A percentile compares a stretch with the other conserved stretches of the same genome.
Evolutionary conservation across 1,140 invertebrate species (phyloP).

Genomic region (Bradysia coprophila): DNA sequence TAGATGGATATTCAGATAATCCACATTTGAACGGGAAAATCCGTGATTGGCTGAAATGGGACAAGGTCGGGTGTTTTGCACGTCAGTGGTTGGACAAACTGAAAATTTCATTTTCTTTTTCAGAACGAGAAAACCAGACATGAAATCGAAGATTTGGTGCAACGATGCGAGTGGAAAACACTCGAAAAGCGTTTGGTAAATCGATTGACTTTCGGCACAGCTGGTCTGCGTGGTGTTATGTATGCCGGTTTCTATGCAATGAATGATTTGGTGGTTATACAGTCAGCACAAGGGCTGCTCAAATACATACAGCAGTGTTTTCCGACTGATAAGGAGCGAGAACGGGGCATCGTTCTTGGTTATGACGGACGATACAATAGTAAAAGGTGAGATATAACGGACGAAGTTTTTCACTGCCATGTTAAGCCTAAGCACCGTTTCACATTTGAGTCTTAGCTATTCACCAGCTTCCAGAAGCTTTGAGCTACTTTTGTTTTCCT

Average conservation of each 20-base stretch:
- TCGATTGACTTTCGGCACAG: slow-evolving; percentile 69
- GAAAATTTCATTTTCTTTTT: slow-evolving; percentile 3
- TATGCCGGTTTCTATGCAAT: slow-evolving; percentile 80
- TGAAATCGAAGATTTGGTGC: slow-evolving; percentile 32
- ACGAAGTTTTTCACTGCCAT: too few species aligned
- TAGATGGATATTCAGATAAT: background rate
- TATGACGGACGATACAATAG: slow-evolving; percentile 93
- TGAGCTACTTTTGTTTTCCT: too few species aligned
- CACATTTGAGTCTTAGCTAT: too few species aligned
- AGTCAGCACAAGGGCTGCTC: slow-evolving; percentile 84
- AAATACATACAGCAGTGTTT: slow-evolving; percentile 48
- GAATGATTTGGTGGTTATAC: slow-evolving; percentile 95
- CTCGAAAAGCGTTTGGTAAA: slow-evolving; percentile 36
- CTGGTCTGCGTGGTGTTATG: slow-evolving; percentile 82
- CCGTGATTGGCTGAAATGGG: slow-evolving; percentile 42
- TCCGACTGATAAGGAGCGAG: slow-evolving; percentile 19
- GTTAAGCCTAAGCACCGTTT: too few species aligned
- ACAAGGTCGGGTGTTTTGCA: slow-evolving; percentile 27
- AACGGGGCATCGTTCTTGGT: slow-evolving; percentile 69
- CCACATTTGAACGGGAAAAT: slow-evolving; percentile 32
- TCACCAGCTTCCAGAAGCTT: too few species aligned
- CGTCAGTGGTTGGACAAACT: background rate
- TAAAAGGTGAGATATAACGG: slow-evolving; percentile 56
- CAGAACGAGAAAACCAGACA: slow-evolving; percentile 18
- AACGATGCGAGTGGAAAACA: slow-evolving; percentile 26